These are phyloP conservation scores for Drymodes brunneopygia DNA, from an alignment of 2,113 vertebrate species.

Conservation along the genomic window DNA sequence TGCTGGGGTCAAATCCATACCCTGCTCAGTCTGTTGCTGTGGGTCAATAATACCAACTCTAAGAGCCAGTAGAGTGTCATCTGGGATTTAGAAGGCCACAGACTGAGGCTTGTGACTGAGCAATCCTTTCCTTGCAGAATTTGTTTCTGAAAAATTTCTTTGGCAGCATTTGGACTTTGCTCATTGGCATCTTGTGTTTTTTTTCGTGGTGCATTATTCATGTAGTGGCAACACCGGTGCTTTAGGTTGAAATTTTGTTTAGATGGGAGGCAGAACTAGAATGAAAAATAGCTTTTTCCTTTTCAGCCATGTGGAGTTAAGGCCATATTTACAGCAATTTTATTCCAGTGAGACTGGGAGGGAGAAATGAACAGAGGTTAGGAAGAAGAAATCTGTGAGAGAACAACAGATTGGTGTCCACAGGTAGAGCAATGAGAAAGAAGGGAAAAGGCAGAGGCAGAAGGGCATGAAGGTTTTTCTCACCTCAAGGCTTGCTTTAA, in stretches of 20 bases:
- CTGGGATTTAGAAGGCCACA: not conserved
- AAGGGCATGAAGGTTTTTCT: not conserved
- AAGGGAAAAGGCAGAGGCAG: not conserved
- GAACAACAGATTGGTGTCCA: accelerated
- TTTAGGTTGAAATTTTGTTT: not conserved
- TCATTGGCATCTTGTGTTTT: not conserved
- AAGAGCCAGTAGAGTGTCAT: not conserved
- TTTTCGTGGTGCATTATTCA: not conserved
- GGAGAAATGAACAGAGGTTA: not conserved
- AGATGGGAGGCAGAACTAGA: not conserved
- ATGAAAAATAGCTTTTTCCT: not conserved
- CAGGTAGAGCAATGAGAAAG: not conserved
- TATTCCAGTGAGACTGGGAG: not conserved
- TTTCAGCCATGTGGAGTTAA: not conserved
- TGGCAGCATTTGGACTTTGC: not conserved
- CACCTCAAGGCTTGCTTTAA: not conserved
- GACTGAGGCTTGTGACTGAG: not conserved
- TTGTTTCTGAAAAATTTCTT: not conserved
- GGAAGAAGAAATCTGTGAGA: not conserved
- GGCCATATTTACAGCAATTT: not conserved
- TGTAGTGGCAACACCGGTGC: accelerated
- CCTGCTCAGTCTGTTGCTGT: not conserved
- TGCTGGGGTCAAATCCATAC: not conserved
- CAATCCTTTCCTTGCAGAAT: not conserved
- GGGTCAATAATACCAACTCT: not conserved